Evolutionary conservation across 2,797 vertebrate species (phyloP).

Genomic region (Arctocebus calabarensis): DNA sequence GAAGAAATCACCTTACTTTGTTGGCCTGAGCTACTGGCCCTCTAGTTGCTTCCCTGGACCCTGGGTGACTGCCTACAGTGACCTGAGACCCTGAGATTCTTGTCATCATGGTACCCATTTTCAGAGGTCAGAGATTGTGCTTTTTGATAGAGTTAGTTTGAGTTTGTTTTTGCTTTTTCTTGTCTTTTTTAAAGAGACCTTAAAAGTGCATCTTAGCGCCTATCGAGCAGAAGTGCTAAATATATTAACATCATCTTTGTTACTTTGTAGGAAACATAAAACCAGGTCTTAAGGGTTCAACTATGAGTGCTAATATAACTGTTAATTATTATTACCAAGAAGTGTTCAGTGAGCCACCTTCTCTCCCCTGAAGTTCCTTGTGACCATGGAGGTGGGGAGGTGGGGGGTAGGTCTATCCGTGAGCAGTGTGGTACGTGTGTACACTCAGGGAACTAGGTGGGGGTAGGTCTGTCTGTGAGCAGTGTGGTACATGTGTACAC

Average conservation of each 20-base stretch:
- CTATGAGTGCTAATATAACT: not conserved
- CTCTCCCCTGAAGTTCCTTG: not conserved
- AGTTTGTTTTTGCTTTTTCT: not conserved
- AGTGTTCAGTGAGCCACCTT: not conserved
- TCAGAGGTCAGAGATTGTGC: constrained; percentile 18
- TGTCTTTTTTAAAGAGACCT: not conserved
- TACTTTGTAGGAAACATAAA: not conserved
- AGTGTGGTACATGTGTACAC: not conserved
- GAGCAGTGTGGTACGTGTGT: not conserved
- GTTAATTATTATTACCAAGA: not conserved
- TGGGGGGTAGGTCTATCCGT: too few species aligned
- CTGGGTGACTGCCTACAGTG: not conserved
- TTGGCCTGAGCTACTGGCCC: not conserved
- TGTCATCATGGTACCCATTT: not conserved
- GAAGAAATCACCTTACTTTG: constrained; percentile 3
- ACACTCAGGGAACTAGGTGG: not conserved
- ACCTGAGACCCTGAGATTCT: not conserved
- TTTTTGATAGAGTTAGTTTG: not conserved
- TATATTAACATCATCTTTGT: not conserved
- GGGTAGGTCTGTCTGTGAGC: too few species aligned
- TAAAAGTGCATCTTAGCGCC: not conserved
- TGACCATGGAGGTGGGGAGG: not conserved
- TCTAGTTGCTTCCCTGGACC: accelerated
- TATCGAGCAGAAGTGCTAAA: not conserved
- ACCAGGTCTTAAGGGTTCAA: not conserved